Conservation (phyloP, 1,140 invertebrate species). For the Subanguina moxae region DNA sequence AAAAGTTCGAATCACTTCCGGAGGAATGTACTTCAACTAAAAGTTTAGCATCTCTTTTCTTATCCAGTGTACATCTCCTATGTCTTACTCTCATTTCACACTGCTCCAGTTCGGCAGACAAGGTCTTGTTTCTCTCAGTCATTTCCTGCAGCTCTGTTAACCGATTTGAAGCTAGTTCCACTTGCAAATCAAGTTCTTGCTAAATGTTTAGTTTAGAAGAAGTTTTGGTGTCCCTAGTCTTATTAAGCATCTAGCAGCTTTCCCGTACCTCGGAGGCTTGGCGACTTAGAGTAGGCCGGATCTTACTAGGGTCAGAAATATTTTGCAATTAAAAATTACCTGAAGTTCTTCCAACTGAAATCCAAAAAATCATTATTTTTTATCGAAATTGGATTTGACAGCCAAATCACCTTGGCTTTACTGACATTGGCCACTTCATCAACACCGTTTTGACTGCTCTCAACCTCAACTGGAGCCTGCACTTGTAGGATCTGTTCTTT, state of each 20-base stretch:
- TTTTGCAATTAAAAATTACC: no score
- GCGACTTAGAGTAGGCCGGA: no score
- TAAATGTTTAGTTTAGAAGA: constrained; percentile 12
- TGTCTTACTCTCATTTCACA: constrained; percentile 35
- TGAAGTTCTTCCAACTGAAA: constrained; percentile 34
- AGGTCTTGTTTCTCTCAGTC: constrained; percentile 34
- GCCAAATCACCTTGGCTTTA: constrained; percentile 30
- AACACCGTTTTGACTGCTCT: constrained; percentile 3
- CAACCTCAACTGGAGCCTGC: constrained; percentile 7
- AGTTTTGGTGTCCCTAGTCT: no score
- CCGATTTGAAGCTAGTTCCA: constrained; percentile 37
- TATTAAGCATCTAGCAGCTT: no score
- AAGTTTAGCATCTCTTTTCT: constrained; percentile 5
- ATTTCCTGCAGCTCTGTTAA: constrained; percentile 39
- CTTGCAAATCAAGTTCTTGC: constrained; percentile 38
- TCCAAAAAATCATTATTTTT: no score
- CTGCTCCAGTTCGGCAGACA: constrained; percentile 33
- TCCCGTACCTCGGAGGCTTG: no score
- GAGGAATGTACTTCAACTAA: constrained; percentile 41
- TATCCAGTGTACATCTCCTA: no score
- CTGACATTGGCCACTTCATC: constrained; percentile 30
- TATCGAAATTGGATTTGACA: no score
- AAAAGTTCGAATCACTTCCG: constrained; percentile 30
- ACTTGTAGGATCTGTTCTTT: constrained; percentile 27
- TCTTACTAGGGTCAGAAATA: no score